Evolutionary conservation across 2,113 vertebrate genomes (phyloP).

Genomic region (Tupaia chinensis): DNA sequence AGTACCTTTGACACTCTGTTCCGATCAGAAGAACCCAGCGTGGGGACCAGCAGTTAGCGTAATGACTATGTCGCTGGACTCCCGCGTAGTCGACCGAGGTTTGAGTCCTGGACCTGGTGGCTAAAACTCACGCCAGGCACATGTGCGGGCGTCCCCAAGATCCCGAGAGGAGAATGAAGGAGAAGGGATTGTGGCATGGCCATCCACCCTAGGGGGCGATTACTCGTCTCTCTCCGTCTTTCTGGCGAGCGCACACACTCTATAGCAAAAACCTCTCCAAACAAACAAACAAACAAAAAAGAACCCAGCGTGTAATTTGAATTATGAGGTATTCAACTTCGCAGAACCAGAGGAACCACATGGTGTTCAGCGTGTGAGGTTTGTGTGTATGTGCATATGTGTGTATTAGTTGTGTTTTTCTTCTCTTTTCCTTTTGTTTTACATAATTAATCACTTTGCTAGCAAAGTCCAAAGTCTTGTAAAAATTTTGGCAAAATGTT

Average conservation of each 20-base stretch:
- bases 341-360: background rate
- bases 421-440: background rate
- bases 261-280: too few relatives aligned
- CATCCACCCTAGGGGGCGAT: too few relatives aligned
- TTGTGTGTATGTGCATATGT: background rate
- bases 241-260: too few relatives aligned
- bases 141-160: too few relatives aligned
- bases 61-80: too few relatives aligned
- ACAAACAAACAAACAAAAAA: background rate
- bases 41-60: too few relatives aligned
- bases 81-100: too few relatives aligned
- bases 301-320: background rate
- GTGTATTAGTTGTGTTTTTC: background rate
- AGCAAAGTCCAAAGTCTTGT: slow-evolving; percentile 65
- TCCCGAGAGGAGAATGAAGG: too few relatives aligned
- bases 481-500: slow-evolving; percentile 49
- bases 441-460: slow-evolving; percentile 67
- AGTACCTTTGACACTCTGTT: background rate
- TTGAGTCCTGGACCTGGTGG: too few relatives aligned
- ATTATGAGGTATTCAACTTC: background rate
- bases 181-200: too few relatives aligned
- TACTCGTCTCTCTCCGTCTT: too few relatives aligned
- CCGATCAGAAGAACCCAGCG: background rate
- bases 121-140: too few relatives aligned
- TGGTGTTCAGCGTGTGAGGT: background rate